phyloP scores from a whole-genome alignment of 2,888 invertebrate genomes.

The Coenonympha arcania region DNA sequence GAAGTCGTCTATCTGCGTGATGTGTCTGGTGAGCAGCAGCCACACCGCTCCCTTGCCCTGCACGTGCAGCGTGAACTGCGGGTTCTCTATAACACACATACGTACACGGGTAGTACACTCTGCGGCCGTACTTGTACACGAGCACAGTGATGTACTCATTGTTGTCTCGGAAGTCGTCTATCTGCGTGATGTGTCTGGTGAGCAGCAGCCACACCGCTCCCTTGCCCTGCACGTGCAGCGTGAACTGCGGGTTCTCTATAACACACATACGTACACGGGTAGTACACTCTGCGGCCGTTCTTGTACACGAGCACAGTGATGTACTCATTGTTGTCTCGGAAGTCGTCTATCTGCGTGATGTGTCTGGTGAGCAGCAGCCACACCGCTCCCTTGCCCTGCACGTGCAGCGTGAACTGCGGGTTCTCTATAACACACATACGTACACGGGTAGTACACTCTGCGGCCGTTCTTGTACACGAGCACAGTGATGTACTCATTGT shows the following conservation, averaged over 20 bases:
- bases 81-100: no score
- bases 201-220: no score
- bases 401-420: neutral
- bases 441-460: conserved; percentile 92
- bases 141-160: no score
- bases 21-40: no score
- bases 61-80: no score
- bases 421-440: conserved; percentile 53
- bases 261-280: conserved; percentile 91
- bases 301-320: conserved; percentile 94
- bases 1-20: no score
- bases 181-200: no score
- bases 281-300: conserved; percentile 90
- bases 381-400: conserved; percentile 76
- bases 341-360: conserved; percentile 94
- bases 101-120: no score
- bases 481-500: conserved; percentile 94
- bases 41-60: no score
- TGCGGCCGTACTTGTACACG: no score
- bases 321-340: conserved; percentile 93
- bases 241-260: no score
- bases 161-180: no score
- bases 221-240: conserved; percentile 11
- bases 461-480: conserved; percentile 92
- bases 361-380: conserved; percentile 94